Base-by-base conservation (phyloP, 2,888 invertebrate species). In the Trissolcus brochymenae region DNA sequence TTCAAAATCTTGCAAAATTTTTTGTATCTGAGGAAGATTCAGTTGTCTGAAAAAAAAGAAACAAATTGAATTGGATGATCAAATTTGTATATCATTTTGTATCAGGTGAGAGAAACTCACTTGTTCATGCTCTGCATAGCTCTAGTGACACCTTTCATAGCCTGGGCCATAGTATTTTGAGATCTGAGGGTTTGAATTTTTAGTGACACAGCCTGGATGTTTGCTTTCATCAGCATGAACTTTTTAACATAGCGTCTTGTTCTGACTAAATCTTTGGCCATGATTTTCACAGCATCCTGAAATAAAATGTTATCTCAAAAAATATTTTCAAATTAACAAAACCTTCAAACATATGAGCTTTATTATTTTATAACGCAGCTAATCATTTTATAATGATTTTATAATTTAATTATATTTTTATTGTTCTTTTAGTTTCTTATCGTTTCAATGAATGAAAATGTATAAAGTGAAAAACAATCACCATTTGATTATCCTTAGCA, bases 401-500 rank as follows among this genome's bases (percentile, higher is more conserved):
- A n/a, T n/a, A n/a, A n/a, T n/a, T n/a, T n/a, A n/a, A n/a, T 4
- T 25, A 25, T n/a, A 25, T 25, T 2, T 25, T 25, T 25, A 4
- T 25, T 25, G 4, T 0, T 25, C 4, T 4, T 25, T n/a, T n/a
- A n/a, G 4, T 25, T 25, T 25, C 4, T 21, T 21, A 21, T 21
- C 21, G 29, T 1, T 29, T 29, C 4, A 29, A 29, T 29, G 29
- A 29, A 9, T 29, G 21, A 25, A 25, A 25, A n/a, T 3, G 25
- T 25, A 4, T 11, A 35, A 7, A 35, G 35, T 35, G 7, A 11
- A 35, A 35, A 35, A 35, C 35, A 35, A 43, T 85, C 88, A 96
- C 97, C 98, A 99, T 99, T 91, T 99, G 99, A 13, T 98, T 98
- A 86, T 98, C 97, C 88, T 99, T 99, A 0, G 99, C 99, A 90